A percentile compares a stretch with the other conserved stretches of the same genome.
Evolutionary conservation across 2,797 vertebrate species (phyloP).

Genomic region (Carcharodon carcharias): DNA sequence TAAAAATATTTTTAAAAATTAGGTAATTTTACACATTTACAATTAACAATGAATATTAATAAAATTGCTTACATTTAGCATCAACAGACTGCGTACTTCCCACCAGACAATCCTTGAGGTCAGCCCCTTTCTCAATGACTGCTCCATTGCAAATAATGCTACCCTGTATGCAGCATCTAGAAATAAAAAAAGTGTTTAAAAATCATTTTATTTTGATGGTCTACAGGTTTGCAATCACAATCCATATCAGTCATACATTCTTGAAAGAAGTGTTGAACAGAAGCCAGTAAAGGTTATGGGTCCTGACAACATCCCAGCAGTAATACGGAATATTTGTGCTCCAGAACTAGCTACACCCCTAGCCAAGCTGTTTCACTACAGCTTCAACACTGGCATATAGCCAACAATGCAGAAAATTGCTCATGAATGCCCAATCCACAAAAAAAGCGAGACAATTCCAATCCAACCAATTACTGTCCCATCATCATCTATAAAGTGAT

Average conservation of each 20-base stretch:
- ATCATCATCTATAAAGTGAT: background rate
- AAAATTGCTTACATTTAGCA: constrained; percentile 59
- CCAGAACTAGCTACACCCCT: background rate
- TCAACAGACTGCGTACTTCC: constrained; percentile 78
- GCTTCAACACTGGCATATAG: background rate
- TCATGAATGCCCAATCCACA: background rate
- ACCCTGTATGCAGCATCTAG: constrained; percentile 81
- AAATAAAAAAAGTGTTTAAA: constrained; percentile 32
- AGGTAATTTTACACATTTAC: background rate
- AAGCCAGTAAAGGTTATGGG: background rate
- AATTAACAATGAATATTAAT: background rate
- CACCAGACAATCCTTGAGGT: constrained; percentile 89
- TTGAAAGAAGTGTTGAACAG: background rate
- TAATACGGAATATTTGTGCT: too few relatives aligned
- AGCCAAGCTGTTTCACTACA: background rate
- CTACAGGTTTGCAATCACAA: background rate
- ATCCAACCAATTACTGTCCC: background rate
- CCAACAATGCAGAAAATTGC: background rate
- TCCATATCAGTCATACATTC: background rate
- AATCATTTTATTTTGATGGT: background rate
- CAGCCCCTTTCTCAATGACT: constrained; percentile 78
- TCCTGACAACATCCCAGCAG: too few relatives aligned
- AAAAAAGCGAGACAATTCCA: background rate
- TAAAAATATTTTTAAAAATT: background rate
- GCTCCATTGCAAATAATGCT: constrained; percentile 88